phyloP scores from a whole-genome alignment of 2,797 vertebrate genomes.

The Chaetophractus vellerosus region DNA sequence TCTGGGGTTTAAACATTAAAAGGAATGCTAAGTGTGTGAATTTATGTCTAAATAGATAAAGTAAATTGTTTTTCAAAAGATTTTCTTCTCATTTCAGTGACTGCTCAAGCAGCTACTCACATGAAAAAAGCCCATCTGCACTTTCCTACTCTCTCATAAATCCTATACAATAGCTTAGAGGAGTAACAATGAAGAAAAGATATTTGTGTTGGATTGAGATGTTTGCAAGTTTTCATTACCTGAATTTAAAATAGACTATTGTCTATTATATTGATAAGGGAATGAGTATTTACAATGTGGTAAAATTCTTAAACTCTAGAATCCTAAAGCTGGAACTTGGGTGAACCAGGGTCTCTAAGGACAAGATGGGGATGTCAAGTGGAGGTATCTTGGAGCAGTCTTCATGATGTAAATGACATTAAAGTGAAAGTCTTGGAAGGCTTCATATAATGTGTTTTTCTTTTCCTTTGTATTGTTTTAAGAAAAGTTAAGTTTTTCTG shows the following conservation, averaged over 20 bases:
- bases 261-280: background rate
- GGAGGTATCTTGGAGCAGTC: background rate
- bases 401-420: background rate
- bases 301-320: background rate
- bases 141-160: background rate
- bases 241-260: background rate
- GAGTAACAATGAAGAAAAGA: background rate
- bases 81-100: background rate
- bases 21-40: background rate
- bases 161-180: background rate
- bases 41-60: background rate
- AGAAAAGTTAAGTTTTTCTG: constrained; percentile 18
- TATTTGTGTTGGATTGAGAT: background rate
- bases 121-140: background rate
- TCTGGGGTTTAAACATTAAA: background rate
- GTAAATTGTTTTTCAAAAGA: background rate
- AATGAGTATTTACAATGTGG: background rate
- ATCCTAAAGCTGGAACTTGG: background rate
- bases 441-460: background rate
- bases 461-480: constrained; percentile 4
- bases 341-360: background rate
- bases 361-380: background rate
- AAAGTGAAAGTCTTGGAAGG: background rate
- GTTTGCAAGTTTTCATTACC: background rate
- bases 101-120: background rate